phyloP scores from a whole-genome alignment of 1,140 invertebrate genomes.

The Psilanteris sp. region DNA sequence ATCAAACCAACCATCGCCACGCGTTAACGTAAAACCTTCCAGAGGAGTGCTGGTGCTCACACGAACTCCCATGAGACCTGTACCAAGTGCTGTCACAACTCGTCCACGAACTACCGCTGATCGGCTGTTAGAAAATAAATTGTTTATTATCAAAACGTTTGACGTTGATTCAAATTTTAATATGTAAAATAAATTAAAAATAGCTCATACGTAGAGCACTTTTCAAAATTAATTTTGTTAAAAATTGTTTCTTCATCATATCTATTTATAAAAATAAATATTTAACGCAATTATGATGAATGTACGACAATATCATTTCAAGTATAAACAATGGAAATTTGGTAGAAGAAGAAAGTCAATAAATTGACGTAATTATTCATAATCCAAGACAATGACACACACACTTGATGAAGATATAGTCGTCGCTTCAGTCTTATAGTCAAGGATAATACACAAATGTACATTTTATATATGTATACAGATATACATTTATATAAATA shows the following conservation, averaged over 20 bases:
- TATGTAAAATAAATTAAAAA: conserved; percentile 11
- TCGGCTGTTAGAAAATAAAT: conserved; percentile 84
- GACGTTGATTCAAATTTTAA: neutral
- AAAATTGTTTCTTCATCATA: conserved; percentile 1
- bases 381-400: conserved; percentile 25
- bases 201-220: conserved; percentile 23
- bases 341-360: conserved; percentile 23
- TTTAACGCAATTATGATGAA: no score
- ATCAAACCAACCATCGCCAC: conserved; percentile 96
- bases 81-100: conserved; percentile 93
- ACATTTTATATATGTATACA: no score
- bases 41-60: conserved; percentile 93
- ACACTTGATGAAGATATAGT: conserved; percentile 61
- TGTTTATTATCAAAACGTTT: conserved; percentile 14
- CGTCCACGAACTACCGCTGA: conserved; percentile 96
- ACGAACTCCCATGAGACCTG: conserved; percentile 94
- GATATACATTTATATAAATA: no score
- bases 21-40: conserved; percentile 96
- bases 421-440: conserved; percentile 58
- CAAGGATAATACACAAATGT: conserved; percentile 58
- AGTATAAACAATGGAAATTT: conserved; percentile 45
- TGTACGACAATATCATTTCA: conserved; percentile 70
- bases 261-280: no score
- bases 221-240: neutral
- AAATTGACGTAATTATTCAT: conserved; percentile 12